Evolutionary conservation across 2,797 vertebrate species (phyloP).

Genomic region (Serranus cabrilla): DNA sequence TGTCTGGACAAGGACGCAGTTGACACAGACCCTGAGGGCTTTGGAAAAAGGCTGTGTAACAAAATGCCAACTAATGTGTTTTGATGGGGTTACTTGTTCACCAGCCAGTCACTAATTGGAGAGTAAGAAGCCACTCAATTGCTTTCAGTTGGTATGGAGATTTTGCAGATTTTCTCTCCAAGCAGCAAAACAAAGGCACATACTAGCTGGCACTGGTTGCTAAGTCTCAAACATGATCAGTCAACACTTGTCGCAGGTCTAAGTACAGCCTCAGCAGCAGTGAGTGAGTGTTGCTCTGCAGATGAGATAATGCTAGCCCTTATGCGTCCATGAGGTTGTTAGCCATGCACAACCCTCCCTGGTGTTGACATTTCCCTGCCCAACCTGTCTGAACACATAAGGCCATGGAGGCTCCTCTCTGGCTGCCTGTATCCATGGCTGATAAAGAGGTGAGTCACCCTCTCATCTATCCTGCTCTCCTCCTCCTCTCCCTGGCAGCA

Average conservation of each 20-base stretch:
- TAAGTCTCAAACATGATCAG: conserved; percentile 59
- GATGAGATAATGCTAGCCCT: conserved; percentile 78
- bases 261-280: conserved; percentile 52
- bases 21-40: conserved; percentile 76
- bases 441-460: conserved; percentile 82
- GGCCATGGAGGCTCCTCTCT: conserved; percentile 63
- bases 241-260: conserved; percentile 65
- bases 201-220: conserved; percentile 42
- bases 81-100: conserved; percentile 80
- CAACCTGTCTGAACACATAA: conserved; percentile 77
- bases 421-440: conserved; percentile 69
- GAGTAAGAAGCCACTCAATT: conserved; percentile 60
- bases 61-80: conserved; percentile 83
- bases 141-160: conserved; percentile 48
- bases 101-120: conserved; percentile 80
- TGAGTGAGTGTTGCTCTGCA: conserved; percentile 46
- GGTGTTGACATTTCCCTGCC: conserved; percentile 80
- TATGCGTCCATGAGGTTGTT: conserved; percentile 71
- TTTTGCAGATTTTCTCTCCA: conserved; percentile 46
- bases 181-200: conserved; percentile 40
- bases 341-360: conserved; percentile 59
- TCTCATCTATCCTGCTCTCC: conserved; percentile 63
- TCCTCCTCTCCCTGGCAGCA: conserved; percentile 67
- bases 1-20: conserved; percentile 78
- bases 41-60: conserved; percentile 72